Conservation (phyloP, 2,888 invertebrate genomes). For the Philhelius pedissequus region DNA sequence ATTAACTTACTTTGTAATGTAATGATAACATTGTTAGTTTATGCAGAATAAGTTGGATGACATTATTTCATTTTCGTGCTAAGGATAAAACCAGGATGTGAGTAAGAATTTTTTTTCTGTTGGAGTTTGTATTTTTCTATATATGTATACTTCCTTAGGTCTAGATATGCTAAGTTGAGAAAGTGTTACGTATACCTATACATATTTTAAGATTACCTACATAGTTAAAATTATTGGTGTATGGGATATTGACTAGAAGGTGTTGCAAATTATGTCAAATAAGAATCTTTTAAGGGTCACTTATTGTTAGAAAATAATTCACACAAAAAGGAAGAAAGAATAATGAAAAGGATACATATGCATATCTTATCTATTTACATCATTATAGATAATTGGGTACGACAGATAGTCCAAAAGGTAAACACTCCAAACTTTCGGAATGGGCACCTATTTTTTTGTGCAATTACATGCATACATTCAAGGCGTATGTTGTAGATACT, state of each 20-base stretch:
- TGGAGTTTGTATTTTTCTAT: neutral
- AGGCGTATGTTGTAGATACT: too few species aligned
- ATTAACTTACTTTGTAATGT: neutral
- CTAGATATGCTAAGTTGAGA: neutral
- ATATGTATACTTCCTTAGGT: neutral
- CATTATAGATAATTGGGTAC: too few species aligned
- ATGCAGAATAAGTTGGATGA: neutral
- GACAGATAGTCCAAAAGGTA: too few species aligned
- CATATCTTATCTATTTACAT: too few species aligned
- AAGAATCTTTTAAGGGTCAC: too few species aligned
- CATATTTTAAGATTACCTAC: neutral
- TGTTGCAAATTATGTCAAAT: neutral
- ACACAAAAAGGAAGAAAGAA: too few species aligned
- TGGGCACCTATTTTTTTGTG: too few species aligned
- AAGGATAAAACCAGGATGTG: neutral
- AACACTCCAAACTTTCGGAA: too few species aligned
- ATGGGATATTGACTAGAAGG: neutral
- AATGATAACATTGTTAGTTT: neutral
- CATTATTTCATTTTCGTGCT: neutral
- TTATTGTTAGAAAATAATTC: too few species aligned
- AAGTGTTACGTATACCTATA: neutral
- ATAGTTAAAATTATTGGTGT: neutral
- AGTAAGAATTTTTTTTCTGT: neutral
- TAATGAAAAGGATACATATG: too few species aligned
- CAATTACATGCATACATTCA: too few species aligned